Evolutionary conservation across 1,140 invertebrate genomes (phyloP), one percentile per base, ranked within the genome.

Genomic region (Centruroides sculpturatus): DNA sequence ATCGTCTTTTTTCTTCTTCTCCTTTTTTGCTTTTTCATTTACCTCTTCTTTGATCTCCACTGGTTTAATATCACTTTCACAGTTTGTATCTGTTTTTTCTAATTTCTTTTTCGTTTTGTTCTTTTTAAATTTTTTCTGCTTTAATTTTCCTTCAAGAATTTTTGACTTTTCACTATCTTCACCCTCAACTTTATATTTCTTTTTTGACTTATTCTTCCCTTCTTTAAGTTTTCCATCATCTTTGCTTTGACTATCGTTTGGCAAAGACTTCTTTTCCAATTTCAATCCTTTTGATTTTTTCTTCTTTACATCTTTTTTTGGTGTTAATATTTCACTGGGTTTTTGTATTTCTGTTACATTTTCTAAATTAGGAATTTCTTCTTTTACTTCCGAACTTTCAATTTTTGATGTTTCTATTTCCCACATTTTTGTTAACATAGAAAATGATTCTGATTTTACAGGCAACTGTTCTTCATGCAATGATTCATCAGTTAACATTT

Each of bases 1-100:
- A 75, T 75, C 61, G 76, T 74, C 66, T 70, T 64, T 63, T 67
- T 65, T 59, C 61, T 67, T 63, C 59, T 69, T 70, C 67, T 59
- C 60, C 56, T 63, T 59, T 58, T 66, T 65, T 62, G 57, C 55
- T 66, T 66, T 67, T 35, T 64, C 62, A 13, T 64, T 62, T 71
- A 70, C 48, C 65, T 74, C 59, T 77, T 75, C 66, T 70, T 62
- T 62, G 66, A 62, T 55, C 59, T 66, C 59, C 59, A 68, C 70
- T 66, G 59, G 56, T 60, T 60, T 59, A 56, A 55, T 54, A 56
- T 59, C 62, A 60, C 61, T 66, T 35, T 64, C 56, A 11, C 63
- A 65, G 49, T 66, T 54, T 53, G 13, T 35, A 36, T 66, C 61
- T 46, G 55, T 23, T 47, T 66, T 62, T 54, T 66, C 62, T 56